Evolutionary conservation across 2,888 invertebrate species (phyloP).

Genomic region (Cephus sareptanus): DNA sequence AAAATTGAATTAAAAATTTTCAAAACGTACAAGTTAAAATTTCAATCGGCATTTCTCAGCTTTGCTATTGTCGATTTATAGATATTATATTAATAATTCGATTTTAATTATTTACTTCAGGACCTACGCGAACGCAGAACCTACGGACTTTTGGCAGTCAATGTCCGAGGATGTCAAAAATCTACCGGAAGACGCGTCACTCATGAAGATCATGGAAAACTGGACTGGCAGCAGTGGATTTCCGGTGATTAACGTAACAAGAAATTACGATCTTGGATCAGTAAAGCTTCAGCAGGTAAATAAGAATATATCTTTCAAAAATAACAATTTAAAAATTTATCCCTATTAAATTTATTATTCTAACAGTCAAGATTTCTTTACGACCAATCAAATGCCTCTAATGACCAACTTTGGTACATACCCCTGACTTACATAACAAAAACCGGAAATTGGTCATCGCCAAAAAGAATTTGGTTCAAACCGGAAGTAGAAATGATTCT

Average conservation of each 20-base stretch:
- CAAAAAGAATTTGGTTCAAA: slow-evolving; percentile 45
- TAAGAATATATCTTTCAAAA: not conserved
- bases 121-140: slow-evolving; percentile 40
- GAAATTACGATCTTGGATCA: slow-evolving; percentile 44
- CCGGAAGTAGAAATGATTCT: slow-evolving; percentile 33
- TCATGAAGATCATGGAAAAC: slow-evolving; percentile 42
- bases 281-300: slow-evolving; percentile 50
- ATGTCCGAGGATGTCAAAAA: slow-evolving; percentile 40
- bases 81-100: not conserved
- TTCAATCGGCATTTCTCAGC: too few species aligned
- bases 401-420: slow-evolving; percentile 46
- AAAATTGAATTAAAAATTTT: too few species aligned
- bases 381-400: slow-evolving; percentile 32
- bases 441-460: slow-evolving; percentile 37
- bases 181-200: slow-evolving; percentile 32
- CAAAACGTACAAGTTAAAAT: too few species aligned
- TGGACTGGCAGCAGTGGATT: slow-evolving; percentile 56
- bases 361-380: slow-evolving; percentile 43
- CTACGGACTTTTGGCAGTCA: slow-evolving; percentile 41
- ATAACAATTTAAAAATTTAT: not conserved
- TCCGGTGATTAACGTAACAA: slow-evolving; percentile 53
- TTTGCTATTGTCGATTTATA: not conserved
- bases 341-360: slow-evolving; percentile 20
- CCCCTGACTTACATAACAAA: slow-evolving; percentile 45
- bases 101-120: slow-evolving; percentile 29